Evolutionary conservation across 2,797 vertebrate species (phyloP).

Genomic region (Fratercula arctica): DNA sequence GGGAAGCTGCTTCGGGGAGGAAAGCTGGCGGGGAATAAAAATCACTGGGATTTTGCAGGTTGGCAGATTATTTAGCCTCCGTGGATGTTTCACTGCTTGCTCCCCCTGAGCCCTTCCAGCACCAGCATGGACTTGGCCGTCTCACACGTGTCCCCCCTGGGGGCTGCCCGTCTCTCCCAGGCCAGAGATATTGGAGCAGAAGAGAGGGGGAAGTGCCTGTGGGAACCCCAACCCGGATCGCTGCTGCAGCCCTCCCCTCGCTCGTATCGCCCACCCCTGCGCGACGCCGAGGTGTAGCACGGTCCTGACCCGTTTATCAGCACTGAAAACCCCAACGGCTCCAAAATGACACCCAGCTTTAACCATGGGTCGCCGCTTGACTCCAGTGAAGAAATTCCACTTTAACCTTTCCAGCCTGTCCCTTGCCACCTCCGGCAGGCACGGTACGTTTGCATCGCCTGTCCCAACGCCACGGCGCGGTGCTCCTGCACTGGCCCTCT

Average conservation of each 20-base stretch:
- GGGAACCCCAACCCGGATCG: background rate
- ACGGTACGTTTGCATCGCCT: fast-evolving
- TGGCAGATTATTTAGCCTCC: background rate
- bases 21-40: background rate
- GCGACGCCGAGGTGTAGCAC: background rate
- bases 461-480: fast-evolving
- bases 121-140: fast-evolving
- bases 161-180: too few relatives aligned
- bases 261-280: fast-evolving
- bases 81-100: background rate
- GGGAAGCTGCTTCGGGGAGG: background rate
- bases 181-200: background rate
- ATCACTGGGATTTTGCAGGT: background rate
- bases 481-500: background rate
- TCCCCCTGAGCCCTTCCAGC: background rate
- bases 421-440: background rate
- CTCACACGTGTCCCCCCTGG: fast-evolving
- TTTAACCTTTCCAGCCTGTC: background rate
- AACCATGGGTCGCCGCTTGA: background rate
- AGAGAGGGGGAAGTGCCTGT: background rate
- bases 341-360: background rate
- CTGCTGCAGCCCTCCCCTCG: background rate
- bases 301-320: background rate
- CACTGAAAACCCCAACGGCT: background rate
- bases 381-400: background rate